These are phyloP conservation scores for Harpagifer antarcticus DNA, from an alignment of 2,797 vertebrate species.

Conservation along the genomic window DNA sequence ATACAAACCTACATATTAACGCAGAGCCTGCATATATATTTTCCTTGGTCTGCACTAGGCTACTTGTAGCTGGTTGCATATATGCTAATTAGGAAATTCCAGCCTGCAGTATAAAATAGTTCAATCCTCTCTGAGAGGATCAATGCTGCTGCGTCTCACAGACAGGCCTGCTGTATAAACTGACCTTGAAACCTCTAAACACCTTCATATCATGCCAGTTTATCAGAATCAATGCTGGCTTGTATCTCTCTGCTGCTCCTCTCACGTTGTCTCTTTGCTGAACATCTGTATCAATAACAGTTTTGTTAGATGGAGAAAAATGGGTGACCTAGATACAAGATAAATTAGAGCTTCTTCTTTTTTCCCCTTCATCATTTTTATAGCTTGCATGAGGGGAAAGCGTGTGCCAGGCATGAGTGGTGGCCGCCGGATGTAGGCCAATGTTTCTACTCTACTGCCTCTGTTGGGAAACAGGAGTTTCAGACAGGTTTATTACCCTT, in stretches of 20 bases:
- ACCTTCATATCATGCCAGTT: slow-evolving; percentile 29
- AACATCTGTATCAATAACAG: slow-evolving; percentile 10
- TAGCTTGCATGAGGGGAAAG: slow-evolving; percentile 22
- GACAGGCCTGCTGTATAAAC: slow-evolving; percentile 6
- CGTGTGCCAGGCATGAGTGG: slow-evolving; percentile 23
- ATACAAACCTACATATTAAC: slow-evolving; percentile 68
- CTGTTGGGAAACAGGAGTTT: slow-evolving; percentile 52
- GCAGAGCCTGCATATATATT: slow-evolving; percentile 14
- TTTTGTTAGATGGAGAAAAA: slow-evolving; percentile 24
- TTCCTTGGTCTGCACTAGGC: not conserved
- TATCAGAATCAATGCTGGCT: slow-evolving; percentile 36
- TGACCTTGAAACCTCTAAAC: slow-evolving; percentile 65
- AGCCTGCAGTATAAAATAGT: not conserved
- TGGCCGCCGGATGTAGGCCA: slow-evolving; percentile 67
- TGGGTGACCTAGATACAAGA: slow-evolving; percentile 47
- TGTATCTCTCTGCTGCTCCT: slow-evolving; percentile 14
- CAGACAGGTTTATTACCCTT: slow-evolving; percentile 61
- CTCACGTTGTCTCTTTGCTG: slow-evolving; percentile 3
- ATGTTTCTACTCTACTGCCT: slow-evolving; percentile 75
- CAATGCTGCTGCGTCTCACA: slow-evolving; percentile 24
- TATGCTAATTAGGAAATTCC: not conserved
- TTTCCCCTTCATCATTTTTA: slow-evolving; percentile 33
- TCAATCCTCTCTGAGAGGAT: slow-evolving; percentile 19
- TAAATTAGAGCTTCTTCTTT: slow-evolving; percentile 10
- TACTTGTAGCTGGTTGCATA: not conserved